phyloP scores from a whole-genome alignment of 1,140 invertebrate species.

The Halesus radiatus region DNA sequence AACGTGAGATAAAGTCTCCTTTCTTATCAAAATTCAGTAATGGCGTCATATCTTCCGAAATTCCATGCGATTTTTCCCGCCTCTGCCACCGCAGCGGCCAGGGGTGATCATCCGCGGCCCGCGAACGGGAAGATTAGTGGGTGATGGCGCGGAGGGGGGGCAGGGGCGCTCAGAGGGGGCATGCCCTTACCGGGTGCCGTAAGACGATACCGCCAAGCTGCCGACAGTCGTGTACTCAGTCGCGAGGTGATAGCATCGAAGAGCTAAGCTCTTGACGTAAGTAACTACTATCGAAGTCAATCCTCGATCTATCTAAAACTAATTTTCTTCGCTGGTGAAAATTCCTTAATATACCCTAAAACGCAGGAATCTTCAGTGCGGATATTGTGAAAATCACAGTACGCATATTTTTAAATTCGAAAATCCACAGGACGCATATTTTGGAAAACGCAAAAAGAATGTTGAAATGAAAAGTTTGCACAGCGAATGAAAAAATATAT shows the following conservation, averaged over 20 bases:
- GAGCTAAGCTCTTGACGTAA: conserved; percentile 53
- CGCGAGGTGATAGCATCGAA: conserved; percentile 52
- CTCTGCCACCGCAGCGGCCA: conserved; percentile 7
- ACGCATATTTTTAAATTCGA: too few species aligned
- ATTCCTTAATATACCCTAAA: too few species aligned
- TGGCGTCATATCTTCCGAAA: not conserved
- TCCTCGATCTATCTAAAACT: conserved; percentile 28
- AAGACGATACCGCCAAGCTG: conserved; percentile 50
- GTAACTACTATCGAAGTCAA: conserved; percentile 29
- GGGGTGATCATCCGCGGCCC: conserved; percentile 23
- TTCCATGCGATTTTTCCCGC: conserved; percentile 28
- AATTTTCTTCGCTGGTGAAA: not conserved
- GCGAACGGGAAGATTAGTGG: not conserved
- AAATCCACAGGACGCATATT: too few species aligned
- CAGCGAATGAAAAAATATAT: too few species aligned
- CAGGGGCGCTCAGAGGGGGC: conserved; percentile 18
- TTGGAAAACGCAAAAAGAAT: too few species aligned
- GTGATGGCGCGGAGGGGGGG: not conserved
- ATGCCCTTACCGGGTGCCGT: conserved; percentile 56
- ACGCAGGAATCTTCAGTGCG: too few species aligned
- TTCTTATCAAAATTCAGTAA: conserved; percentile 26
- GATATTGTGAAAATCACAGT: too few species aligned
- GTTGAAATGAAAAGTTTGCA: too few species aligned
- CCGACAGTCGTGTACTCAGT: conserved; percentile 54
- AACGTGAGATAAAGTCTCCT: too few species aligned